A percentile compares a stretch with the other conserved stretches of the same genome.
phyloP scores from a whole-genome alignment of 2,113 vertebrate species.

The Brachyhypopomus occidentalis region DNA sequence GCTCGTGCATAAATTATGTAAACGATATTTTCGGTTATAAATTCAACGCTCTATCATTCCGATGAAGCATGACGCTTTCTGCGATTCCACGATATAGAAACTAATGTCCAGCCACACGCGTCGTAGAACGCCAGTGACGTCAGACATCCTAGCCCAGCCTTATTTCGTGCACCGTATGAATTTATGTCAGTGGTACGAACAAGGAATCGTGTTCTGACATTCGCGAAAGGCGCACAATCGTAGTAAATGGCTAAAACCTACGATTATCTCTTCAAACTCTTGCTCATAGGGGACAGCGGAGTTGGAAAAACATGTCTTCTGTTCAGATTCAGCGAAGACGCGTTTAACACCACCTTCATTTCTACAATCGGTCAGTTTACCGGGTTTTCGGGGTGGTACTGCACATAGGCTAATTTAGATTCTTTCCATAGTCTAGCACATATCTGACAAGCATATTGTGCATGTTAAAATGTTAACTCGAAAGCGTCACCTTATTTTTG shows the following conservation, averaged over 20 bases:
- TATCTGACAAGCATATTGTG: not conserved
- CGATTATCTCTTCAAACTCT: conserved; percentile 80
- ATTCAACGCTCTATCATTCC: too few species aligned
- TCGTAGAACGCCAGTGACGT: conserved; percentile 38
- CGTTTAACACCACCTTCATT: conserved; percentile 83
- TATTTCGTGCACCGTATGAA: conserved; percentile 40
- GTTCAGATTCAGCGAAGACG: conserved; percentile 84
- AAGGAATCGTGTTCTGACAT: conserved; percentile 44
- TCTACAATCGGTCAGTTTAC: conserved; percentile 81
- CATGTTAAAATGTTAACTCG: not conserved
- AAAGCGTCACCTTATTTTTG: not conserved
- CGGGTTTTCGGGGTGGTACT: conserved; percentile 24
- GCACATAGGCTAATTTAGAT: not conserved
- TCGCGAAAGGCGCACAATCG: conserved; percentile 12
- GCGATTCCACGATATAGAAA: not conserved
- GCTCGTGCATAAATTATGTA: too few species aligned
- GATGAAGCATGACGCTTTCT: not conserved
- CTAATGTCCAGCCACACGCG: conserved; percentile 32
- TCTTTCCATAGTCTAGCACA: not conserved
- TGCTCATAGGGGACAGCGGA: conserved; percentile 80
- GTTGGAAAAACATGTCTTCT: conserved; percentile 85
- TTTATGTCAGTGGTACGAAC: conserved; percentile 52
- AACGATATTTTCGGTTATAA: too few species aligned
- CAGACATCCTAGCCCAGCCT: conserved; percentile 47
- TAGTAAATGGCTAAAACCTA: conserved; percentile 79